Conservation (phyloP, 2,888 invertebrate species). For the Drosophila meridionalis region DNA sequence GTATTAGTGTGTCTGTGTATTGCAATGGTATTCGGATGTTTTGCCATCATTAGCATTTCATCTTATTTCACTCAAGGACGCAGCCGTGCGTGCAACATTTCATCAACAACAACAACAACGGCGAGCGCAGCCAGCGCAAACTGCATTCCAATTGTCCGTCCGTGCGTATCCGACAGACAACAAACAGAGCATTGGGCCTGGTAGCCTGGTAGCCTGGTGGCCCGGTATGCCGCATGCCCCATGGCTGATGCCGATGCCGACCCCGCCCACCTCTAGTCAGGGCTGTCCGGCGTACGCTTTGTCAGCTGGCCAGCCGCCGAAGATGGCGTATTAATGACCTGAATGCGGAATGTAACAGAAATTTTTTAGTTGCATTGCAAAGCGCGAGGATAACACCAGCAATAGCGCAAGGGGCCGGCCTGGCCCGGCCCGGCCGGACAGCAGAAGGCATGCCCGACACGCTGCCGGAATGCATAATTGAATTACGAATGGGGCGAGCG, state of each 20-base stretch:
- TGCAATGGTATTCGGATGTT: constrained; percentile 57
- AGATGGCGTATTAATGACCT: constrained; percentile 80
- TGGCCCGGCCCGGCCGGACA: not conserved
- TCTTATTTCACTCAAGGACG: constrained; percentile 73
- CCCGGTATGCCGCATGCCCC: constrained; percentile 32
- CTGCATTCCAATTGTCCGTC: constrained; percentile 72
- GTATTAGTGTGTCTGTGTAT: not conserved
- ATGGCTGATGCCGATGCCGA: not conserved
- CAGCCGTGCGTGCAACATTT: constrained; percentile 74
- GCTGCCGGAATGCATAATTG: constrained; percentile 74
- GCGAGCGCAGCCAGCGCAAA: constrained; percentile 21
- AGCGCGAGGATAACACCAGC: constrained; percentile 13
- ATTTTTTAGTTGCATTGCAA: constrained; percentile 49
- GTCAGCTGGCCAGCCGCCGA: constrained; percentile 34
- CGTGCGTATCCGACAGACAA: constrained; percentile 67
- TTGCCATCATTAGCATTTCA: constrained; percentile 77
- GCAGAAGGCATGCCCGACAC: constrained; percentile 46
- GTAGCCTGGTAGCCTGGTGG: not conserved
- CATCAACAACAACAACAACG: constrained; percentile 37
- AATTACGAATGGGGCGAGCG: constrained; percentile 59
- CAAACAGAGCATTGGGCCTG: constrained; percentile 32
- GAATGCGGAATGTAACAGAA: constrained; percentile 74
- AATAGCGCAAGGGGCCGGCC: not conserved
- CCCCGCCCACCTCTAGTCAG: not conserved
- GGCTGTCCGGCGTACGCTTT: constrained; percentile 7